A percentile compares a stretch with the other conserved stretches of the same genome.
phyloP scores from a whole-genome alignment of 2,888 invertebrate species.

The Meliscaeva auricollis region DNA sequence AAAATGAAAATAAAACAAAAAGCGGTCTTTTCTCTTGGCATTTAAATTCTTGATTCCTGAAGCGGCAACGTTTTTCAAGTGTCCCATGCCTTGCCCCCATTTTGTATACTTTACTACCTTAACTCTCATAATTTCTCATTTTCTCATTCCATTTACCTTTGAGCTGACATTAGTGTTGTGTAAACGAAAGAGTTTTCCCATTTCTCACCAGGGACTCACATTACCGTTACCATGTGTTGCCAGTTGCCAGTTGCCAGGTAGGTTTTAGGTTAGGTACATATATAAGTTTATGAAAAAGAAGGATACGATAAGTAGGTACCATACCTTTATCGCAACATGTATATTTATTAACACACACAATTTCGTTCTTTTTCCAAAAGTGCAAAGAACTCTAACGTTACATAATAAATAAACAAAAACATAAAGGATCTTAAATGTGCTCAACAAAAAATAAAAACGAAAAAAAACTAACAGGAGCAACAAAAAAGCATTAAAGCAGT shows the following conservation, averaged over 20 bases:
- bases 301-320: slow-evolving; percentile 6
- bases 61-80: slow-evolving; percentile 30
- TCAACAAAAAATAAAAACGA: too few species aligned
- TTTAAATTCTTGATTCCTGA: slow-evolving; percentile 38
- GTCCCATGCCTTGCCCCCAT: slow-evolving; percentile 23
- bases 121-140: slow-evolving; percentile 43
- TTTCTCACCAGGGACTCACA: slow-evolving; percentile 3
- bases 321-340: slow-evolving; percentile 1
- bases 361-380: slow-evolving; percentile 53
- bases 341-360: slow-evolving; percentile 58
- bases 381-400: slow-evolving; percentile 58
- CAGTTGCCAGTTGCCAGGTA: background rate
- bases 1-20: slow-evolving; percentile 9
- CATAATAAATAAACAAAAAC: slow-evolving; percentile 66
- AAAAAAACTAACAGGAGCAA: slow-evolving; percentile 39
- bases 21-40: slow-evolving; percentile 20
- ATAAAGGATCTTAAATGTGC: slow-evolving; percentile 54
- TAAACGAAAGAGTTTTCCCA: slow-evolving; percentile 21
- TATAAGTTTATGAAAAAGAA: slow-evolving; percentile 6
- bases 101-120: slow-evolving; percentile 23
- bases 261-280: too few species aligned
- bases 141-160: slow-evolving; percentile 36
- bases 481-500: slow-evolving; percentile 4
- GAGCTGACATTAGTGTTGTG: slow-evolving; percentile 24
- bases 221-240: background rate